Conservation (phyloP, 2,888 invertebrate genomes). For the Leptarthrus brevirostris region DNA sequence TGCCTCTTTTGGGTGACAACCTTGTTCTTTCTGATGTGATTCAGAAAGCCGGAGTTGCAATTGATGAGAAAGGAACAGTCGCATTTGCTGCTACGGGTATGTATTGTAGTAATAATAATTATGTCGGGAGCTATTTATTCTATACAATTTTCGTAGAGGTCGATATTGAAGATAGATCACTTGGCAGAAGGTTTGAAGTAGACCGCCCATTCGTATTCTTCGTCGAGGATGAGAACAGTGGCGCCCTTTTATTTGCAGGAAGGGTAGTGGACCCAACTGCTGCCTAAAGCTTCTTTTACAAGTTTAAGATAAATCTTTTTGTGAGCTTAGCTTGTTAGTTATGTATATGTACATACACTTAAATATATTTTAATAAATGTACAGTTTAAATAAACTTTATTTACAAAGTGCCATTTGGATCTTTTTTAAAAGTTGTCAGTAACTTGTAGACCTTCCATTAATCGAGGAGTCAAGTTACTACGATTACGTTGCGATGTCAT, state of each 20-base stretch:
- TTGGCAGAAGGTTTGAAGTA: not conserved
- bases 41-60: not conserved
- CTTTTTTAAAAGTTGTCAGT: no score
- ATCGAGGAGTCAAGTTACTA: no score
- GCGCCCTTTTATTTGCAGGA: slow-evolving; percentile 31
- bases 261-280: slow-evolving; percentile 30
- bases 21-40: not conserved
- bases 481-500: no score
- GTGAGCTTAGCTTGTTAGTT: no score
- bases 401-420: no score
- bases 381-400: no score
- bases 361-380: no score
- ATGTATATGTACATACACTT: no score
- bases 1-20: not conserved
- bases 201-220: slow-evolving; percentile 20
- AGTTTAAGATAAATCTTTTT: no score
- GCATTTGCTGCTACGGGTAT: not conserved
- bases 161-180: not conserved
- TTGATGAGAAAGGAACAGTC: not conserved
- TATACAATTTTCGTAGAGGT: not conserved
- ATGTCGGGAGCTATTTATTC: not conserved
- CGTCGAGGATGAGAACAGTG: slow-evolving; percentile 30
- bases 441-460: no score
- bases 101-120: not conserved
- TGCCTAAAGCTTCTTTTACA: no score